A percentile compares a stretch with the other conserved stretches of the same genome.
Conservation (phyloP, 2,797 vertebrate species). For the Sebastes aleutianus region DNA sequence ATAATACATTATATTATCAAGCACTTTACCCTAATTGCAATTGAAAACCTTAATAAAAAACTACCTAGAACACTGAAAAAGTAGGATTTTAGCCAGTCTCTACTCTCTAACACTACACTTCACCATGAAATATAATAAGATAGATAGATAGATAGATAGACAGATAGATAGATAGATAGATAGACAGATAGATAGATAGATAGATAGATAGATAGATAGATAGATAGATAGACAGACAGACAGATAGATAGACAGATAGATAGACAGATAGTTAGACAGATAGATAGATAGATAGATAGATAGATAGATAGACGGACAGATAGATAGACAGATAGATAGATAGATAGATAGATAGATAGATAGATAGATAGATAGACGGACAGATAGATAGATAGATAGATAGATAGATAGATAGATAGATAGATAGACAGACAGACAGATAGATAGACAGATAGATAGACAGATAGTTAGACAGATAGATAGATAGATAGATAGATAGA, state of each 20-base stretch:
- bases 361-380: neutral
- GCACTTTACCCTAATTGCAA: no score
- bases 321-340: slow-evolving; percentile 46
- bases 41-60: no score
- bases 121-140: no score
- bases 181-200: slow-evolving; percentile 15
- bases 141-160: no score
- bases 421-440: slow-evolving; percentile 39
- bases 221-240: slow-evolving; percentile 46
- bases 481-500: slow-evolving; percentile 41
- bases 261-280: slow-evolving; percentile 28
- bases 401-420: slow-evolving; percentile 46
- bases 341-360: slow-evolving; percentile 45
- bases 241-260: neutral
- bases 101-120: no score
- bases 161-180: fast-evolving
- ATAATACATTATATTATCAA: no score
- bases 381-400: slow-evolving; percentile 2
- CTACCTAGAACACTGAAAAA: no score
- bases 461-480: slow-evolving; percentile 41
- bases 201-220: slow-evolving; percentile 45
- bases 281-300: slow-evolving; percentile 42
- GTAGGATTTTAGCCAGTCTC: no score
- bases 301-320: slow-evolving; percentile 46
- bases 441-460: no score